Evolutionary conservation across 2,113 vertebrate genomes (phyloP).

Genomic region (Mugil cephalus): DNA sequence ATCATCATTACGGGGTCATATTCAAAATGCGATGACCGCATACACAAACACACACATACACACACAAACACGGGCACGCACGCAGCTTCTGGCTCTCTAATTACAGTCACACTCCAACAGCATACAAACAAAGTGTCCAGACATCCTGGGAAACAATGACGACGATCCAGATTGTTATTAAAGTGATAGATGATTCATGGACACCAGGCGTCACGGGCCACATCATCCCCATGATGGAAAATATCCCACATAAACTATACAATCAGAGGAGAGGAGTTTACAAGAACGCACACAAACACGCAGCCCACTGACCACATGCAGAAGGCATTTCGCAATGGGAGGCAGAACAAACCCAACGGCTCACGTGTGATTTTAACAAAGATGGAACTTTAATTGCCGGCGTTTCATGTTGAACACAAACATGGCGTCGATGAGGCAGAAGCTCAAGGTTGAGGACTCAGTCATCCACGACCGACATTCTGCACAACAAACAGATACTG

Average conservation of each 20-base stretch:
- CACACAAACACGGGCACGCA: slow-evolving; percentile 27
- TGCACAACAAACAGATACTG: not conserved
- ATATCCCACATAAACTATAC: too few relatives aligned
- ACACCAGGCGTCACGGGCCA: slow-evolving; percentile 20
- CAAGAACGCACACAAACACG: slow-evolving; percentile 1
- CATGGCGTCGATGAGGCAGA: not conserved
- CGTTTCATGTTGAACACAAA: not conserved
- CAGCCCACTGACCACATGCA: slow-evolving; percentile 1
- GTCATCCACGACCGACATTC: not conserved
- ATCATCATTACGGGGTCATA: slow-evolving; percentile 50
- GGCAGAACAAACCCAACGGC: not conserved
- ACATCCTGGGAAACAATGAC: slow-evolving; percentile 21
- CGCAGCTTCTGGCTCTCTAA: slow-evolving; percentile 33
- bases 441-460: not conserved
- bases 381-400: not conserved
- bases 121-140: slow-evolving; percentile 32
- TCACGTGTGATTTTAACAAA: not conserved
- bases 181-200: slow-evolving; percentile 46
- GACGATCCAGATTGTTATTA: slow-evolving; percentile 31
- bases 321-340: not conserved
- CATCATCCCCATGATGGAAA: slow-evolving; percentile 1
- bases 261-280: not conserved
- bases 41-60: slow-evolving; percentile 24
- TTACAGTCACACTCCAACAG: slow-evolving; percentile 40
- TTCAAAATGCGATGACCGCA: slow-evolving; percentile 4